Percentiles rank a stretch among this genome's conserved stretches.
Conservation (phyloP, 1,140 invertebrate species). For the Ceratitis capitata region DNA sequence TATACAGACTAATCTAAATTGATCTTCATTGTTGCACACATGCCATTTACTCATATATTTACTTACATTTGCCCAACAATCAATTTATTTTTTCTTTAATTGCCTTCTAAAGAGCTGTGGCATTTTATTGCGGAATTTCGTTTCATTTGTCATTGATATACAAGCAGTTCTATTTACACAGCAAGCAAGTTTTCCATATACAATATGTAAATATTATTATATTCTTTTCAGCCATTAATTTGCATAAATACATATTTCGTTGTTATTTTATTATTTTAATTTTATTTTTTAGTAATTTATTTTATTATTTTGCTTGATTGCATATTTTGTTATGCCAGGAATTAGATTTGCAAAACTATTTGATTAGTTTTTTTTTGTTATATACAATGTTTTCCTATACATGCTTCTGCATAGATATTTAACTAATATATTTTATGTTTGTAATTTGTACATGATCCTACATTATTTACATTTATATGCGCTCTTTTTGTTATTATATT, state of each 20-base stretch:
- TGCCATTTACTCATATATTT: neutral
- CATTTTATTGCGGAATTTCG: neutral
- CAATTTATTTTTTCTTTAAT: too few relatives aligned
- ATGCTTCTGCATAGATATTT: neutral
- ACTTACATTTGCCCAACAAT: neutral
- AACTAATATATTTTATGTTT: neutral
- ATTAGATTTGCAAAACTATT: too few relatives aligned
- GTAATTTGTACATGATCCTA: conserved; percentile 29
- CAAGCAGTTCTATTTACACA: neutral
- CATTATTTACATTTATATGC: neutral
- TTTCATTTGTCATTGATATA: neutral
- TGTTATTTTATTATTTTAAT: neutral
- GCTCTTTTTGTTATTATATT: neutral
- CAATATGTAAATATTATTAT: neutral
- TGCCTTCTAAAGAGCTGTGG: neutral
- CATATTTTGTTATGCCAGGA: neutral
- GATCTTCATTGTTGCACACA: conserved; percentile 1
- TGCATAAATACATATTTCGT: neutral
- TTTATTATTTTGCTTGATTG: too few relatives aligned
- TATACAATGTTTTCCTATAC: neutral
- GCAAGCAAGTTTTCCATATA: neutral
- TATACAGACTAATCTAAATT: neutral
- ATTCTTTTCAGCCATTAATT: neutral
- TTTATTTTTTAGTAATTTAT: neutral
- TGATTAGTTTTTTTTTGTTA: neutral